Evolutionary conservation across 2,888 invertebrate genomes (phyloP).

Genomic region (Bembecia ichneumoniformis): DNA sequence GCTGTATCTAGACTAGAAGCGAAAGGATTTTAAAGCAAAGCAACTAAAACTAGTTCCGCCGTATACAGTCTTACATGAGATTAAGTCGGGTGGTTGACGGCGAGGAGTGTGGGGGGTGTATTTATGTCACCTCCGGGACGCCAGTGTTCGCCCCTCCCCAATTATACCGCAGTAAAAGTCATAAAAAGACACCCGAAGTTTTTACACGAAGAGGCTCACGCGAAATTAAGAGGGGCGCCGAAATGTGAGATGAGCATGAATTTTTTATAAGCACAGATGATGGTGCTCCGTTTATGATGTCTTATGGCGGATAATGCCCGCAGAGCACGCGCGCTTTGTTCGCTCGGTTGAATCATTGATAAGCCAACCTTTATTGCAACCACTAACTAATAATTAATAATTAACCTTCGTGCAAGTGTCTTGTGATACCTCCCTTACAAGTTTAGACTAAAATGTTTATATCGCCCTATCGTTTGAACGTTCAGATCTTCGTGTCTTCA

Average conservation of each 20-base stretch:
- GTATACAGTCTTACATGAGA: conserved; percentile 64
- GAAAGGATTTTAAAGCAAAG: too few relatives aligned
- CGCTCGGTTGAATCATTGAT: conserved; percentile 64
- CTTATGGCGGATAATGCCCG: conserved; percentile 66
- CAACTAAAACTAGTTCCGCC: conserved; percentile 36
- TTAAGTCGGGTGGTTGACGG: conserved; percentile 58
- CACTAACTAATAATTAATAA: conserved; percentile 58
- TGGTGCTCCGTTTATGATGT: conserved; percentile 71
- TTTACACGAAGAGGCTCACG: conserved; percentile 70
- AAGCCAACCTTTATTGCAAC: conserved; percentile 53
- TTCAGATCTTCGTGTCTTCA: too few relatives aligned
- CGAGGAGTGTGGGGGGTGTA: conserved; percentile 52
- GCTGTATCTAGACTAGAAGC: conserved; percentile 31
- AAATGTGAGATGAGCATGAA: conserved; percentile 73
- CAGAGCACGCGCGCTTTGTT: conserved; percentile 62
- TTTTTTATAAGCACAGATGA: conserved; percentile 72
- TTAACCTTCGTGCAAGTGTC: conserved; percentile 22
- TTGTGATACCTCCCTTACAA: too few relatives aligned
- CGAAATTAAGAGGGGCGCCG: conserved; percentile 73
- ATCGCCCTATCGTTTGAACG: too few relatives aligned
- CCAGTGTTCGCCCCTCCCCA: conserved; percentile 67
- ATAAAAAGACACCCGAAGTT: conserved; percentile 74
- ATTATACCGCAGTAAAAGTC: conserved; percentile 74
- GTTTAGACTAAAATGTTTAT: too few relatives aligned
- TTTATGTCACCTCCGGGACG: conserved; percentile 72